Evolutionary conservation across 2,797 vertebrate genomes (phyloP).

Genomic region (Hemibagrus guttatus): DNA sequence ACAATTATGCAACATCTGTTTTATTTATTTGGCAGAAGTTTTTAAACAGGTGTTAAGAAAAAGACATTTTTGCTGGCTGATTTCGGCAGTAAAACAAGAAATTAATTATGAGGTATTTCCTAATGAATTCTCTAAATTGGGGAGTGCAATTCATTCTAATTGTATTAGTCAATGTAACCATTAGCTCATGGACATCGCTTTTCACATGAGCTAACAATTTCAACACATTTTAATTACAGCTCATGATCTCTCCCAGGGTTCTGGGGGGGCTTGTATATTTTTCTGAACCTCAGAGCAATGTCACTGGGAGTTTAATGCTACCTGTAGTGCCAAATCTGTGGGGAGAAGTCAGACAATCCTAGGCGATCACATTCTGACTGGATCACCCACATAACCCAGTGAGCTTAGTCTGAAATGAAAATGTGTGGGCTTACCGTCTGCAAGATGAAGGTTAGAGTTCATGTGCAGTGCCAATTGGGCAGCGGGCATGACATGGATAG

Average conservation of each 20-base stretch:
- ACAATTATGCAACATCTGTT: not conserved
- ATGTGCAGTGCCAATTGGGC: not conserved
- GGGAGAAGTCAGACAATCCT: not conserved
- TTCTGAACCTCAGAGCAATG: not conserved
- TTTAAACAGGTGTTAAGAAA: conserved; percentile 9
- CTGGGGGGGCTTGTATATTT: not conserved
- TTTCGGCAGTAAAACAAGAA: conserved; percentile 27
- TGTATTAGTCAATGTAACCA: not conserved
- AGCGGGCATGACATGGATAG: not conserved
- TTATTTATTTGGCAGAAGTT: not conserved
- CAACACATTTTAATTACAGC: conserved; percentile 12
- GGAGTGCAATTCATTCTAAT: not conserved
- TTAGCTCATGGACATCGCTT: not conserved
- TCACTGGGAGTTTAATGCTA: not conserved
- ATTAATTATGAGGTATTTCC: not conserved
- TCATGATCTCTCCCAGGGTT: conserved; percentile 6
- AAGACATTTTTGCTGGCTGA: not conserved
- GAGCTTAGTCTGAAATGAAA: not conserved
- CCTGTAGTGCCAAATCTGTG: not conserved
- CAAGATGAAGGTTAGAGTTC: not conserved
- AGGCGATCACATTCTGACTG: not conserved
- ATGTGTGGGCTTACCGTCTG: not conserved
- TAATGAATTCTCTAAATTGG: not conserved
- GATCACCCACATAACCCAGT: not conserved
- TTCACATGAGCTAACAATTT: not conserved